Evolutionary conservation across 2,888 invertebrate species (phyloP), one percentile per base, ranked within the genome.

Genomic region (Cataglyphis altisquamis): DNA sequence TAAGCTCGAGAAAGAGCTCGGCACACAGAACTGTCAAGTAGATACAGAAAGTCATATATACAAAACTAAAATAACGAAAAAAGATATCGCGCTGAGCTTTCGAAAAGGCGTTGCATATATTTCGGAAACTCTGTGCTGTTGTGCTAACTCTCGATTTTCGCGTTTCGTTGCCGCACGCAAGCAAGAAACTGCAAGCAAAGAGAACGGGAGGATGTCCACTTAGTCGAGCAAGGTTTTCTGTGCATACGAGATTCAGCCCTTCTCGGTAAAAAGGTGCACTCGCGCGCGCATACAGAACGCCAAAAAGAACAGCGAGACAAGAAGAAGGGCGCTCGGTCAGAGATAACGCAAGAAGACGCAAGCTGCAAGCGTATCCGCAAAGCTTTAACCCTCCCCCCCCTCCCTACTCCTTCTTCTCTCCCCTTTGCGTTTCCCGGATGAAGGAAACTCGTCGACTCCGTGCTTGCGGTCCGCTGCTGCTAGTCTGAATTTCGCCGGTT

Each of bases 391-490:
- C 57, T 60, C 84, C 52, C 32, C 32, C 52, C 62, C 48, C n/a
- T 29, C n/a, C 29, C 29, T n/a, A n/a, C 60, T 60, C 84, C 52
- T 39, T 39, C 52, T 57, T 55, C 21, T 29, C n/a, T 45, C 29
- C 78, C 21, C 52, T 52, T 52, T 52, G 55, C n/a, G 63, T 52
- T 57, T 21, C 52, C 25, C 52, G 21, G 39, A 21, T 18, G 67
- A 25, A 29, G 57, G 73, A 63, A 84, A 57, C 72, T 87, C 77
- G 72, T 83, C 86, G 82, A 85, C 83, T 72, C 73, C 60, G 70
- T 86, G 86, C 88, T 84, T 89, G 88, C 83, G 90, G 88, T 89
- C 67, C 78, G 80, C 66, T 86, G 63, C 85, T 70, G 57, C 80
- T 66, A 45, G 72, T 83, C 83, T 63, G 81, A 89, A 88, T 85